Conservation (phyloP, 2,888 invertebrate genomes). For the Drosophila pegasa region DNA sequence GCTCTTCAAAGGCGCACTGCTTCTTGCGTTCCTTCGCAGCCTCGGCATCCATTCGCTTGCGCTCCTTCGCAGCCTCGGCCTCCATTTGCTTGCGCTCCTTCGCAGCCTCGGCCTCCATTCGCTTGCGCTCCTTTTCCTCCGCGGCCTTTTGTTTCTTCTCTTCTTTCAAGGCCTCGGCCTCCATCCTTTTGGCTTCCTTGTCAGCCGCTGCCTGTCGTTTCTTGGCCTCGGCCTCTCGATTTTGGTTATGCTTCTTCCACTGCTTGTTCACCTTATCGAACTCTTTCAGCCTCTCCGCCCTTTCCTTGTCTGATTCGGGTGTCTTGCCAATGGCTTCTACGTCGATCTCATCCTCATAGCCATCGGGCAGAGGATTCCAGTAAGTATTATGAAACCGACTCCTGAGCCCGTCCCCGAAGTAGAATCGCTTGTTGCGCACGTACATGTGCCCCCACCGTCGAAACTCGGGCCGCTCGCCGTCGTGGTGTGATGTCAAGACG, state of each 20-base stretch:
- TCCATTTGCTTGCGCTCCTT: conserved; percentile 10
- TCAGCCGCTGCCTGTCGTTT: conserved; percentile 20
- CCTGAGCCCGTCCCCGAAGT: conserved; percentile 54
- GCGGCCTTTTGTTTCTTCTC: conserved; percentile 8
- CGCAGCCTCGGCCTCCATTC: conserved; percentile 5
- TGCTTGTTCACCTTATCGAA: conserved; percentile 30
- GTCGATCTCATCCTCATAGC: conserved; percentile 71
- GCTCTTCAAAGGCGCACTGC: neutral
- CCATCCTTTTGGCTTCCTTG: conserved; percentile 28
- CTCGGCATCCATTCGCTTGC: neutral
- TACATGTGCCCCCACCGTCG: conserved; percentile 49
- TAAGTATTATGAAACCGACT: conserved; percentile 54
- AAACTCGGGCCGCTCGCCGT: conserved; percentile 55
- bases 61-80: conserved; percentile 7
- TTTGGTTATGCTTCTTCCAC: conserved; percentile 38
- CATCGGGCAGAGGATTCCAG: conserved; percentile 62
- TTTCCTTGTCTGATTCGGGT: conserved; percentile 43
- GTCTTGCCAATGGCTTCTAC: conserved; percentile 28
- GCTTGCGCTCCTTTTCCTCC: conserved; percentile 7
- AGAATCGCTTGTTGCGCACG: conserved; percentile 54
- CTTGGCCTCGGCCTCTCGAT: conserved; percentile 31
- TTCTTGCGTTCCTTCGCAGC: conserved; percentile 11
- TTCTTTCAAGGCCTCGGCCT: conserved; percentile 19
- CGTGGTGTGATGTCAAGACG: conserved; percentile 34
- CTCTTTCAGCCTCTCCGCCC: conserved; percentile 26